These are phyloP conservation scores for Tupiocoris notatus DNA, from an alignment of 2,888 invertebrate species.

Conservation along the genomic window DNA sequence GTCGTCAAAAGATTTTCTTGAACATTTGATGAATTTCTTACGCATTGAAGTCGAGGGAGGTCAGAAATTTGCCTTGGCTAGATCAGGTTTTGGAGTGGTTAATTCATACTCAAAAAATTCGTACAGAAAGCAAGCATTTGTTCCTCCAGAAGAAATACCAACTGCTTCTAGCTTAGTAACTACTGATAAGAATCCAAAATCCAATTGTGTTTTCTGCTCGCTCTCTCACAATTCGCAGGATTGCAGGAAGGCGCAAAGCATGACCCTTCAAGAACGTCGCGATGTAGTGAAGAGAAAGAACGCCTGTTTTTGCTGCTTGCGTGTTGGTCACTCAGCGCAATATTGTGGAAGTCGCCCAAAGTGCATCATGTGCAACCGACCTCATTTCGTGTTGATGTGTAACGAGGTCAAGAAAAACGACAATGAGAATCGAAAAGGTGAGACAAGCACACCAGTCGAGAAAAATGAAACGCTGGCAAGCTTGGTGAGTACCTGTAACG, in stretches of 20 bases:
- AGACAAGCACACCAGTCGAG: too few species aligned
- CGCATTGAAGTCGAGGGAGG: neutral
- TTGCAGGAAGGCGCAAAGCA: neutral
- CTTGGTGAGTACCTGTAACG: too few species aligned
- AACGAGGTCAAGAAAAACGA: neutral
- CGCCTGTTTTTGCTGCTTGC: neutral
- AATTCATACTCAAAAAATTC: too few species aligned
- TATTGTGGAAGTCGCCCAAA: neutral
- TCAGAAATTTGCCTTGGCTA: neutral
- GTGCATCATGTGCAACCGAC: neutral
- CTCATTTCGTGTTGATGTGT: neutral
- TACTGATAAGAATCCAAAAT: neutral
- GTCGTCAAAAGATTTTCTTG: neutral
- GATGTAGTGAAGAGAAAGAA: neutral
- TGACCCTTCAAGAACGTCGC: neutral
- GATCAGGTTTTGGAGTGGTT: slow-evolving; percentile 7
- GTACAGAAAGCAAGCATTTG: too few species aligned
- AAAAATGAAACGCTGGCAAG: too few species aligned
- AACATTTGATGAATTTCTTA: slow-evolving; percentile 1
- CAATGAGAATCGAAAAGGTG: neutral
- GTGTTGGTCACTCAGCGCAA: neutral
- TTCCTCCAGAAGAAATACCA: too few species aligned
- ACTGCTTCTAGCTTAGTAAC: neutral
- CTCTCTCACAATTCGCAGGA: neutral
- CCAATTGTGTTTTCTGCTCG: neutral